These are phyloP conservation scores for Morone chrysops DNA, from an alignment of 2,113 vertebrate genomes.

Conservation along the genomic window DNA sequence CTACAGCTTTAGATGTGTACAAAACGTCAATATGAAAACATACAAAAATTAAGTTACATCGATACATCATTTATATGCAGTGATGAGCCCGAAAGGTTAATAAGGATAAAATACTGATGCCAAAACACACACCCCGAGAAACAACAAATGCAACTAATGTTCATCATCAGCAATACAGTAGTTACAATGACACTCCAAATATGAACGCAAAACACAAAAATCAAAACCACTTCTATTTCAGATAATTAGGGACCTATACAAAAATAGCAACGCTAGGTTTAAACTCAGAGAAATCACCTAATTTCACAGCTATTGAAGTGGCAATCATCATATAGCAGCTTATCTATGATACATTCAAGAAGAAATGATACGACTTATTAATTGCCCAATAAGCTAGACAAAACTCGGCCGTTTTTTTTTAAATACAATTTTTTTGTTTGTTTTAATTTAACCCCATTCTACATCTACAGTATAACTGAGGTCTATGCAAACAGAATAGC, in stretches of 20 bases:
- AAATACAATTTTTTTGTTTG: conserved; percentile 89
- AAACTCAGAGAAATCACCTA: conserved; percentile 96
- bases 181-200: conserved; percentile 99
- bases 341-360: conserved; percentile 99
- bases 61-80: conserved; percentile 98
- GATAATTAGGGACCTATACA: conserved; percentile 96
- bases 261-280: conserved; percentile 95
- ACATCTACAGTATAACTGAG: conserved; percentile 95
- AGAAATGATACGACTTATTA: conserved; percentile 99
- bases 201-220: conserved; percentile 91
- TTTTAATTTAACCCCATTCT: conserved; percentile 88
- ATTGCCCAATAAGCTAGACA: conserved; percentile 97
- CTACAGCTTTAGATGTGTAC: conserved; percentile 94
- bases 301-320: conserved; percentile 99
- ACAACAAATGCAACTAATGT: conserved; percentile 93
- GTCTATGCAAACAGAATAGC: conserved; percentile 97
- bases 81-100: conserved; percentile 95
- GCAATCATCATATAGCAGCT: conserved; percentile 99
- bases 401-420: conserved; percentile 86
- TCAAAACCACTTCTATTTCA: conserved; percentile 96
- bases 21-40: conserved; percentile 95
- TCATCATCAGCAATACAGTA: conserved; percentile 99
- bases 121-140: conserved; percentile 88
- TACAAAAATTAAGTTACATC: conserved; percentile 97
- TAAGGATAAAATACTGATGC: conserved; percentile 99